Evolutionary conservation across 2,797 vertebrate genomes (phyloP).

Genomic region (Carduelis carduelis): DNA sequence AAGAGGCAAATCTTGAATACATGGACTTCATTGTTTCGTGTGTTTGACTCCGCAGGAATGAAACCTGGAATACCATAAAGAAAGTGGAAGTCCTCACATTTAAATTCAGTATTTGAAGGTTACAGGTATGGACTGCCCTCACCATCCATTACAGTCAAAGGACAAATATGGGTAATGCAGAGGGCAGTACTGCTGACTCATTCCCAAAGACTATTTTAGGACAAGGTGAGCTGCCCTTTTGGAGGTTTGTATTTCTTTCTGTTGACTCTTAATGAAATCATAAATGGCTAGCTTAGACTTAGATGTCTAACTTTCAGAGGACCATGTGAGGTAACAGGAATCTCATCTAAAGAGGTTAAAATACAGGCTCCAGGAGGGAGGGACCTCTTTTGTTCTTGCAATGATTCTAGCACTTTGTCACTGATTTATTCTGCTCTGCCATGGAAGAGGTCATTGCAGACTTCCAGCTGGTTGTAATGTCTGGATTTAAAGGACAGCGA

Average conservation of each 20-base stretch:
- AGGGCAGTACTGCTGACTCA: conserved; percentile 4
- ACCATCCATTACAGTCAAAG: not conserved
- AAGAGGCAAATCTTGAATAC: not conserved
- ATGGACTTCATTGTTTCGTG: rapidly evolving
- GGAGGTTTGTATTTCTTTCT: not conserved
- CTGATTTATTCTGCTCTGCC: conserved; percentile 27
- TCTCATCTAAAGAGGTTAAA: not conserved
- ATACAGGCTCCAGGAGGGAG: not conserved
- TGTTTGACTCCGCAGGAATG: not conserved
- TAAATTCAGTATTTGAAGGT: not conserved
- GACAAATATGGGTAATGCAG: not conserved
- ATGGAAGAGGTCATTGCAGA: conserved; percentile 25
- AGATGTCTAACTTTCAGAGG: not conserved
- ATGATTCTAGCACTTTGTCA: not conserved
- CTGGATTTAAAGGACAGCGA: conserved; percentile 10
- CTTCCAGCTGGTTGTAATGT: conserved; percentile 42
- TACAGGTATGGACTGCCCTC: not conserved
- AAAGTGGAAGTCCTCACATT: not conserved
- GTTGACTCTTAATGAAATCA: not conserved
- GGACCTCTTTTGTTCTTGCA: not conserved
- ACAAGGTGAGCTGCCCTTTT: not conserved
- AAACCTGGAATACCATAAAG: not conserved
- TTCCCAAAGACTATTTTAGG: not conserved
- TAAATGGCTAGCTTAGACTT: not conserved
- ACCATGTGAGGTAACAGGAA: not conserved